Percentiles rank a stretch among this genome's conserved stretches.
Conservation (phyloP, 2,113 vertebrate genomes). For the Erinaceus europaeus region DNA sequence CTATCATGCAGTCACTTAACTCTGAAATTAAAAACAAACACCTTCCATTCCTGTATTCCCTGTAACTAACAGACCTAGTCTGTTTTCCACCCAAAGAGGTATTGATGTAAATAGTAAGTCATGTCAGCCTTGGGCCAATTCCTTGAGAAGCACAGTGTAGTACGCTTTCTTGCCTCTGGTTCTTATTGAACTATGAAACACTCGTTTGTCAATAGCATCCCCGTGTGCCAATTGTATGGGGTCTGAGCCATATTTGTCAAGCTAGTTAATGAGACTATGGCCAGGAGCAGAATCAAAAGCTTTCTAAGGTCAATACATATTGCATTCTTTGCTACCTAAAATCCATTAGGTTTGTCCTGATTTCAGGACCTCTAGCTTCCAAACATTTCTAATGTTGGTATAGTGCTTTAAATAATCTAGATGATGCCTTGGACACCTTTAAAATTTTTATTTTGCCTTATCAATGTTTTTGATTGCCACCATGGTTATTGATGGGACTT, state of each 20-base stretch:
- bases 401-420: conserved; percentile 12
- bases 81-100: neutral
- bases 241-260: conserved; percentile 56
- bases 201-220: conserved; percentile 38
- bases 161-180: neutral
- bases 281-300: conserved; percentile 42
- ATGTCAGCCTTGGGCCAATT: conserved; percentile 7
- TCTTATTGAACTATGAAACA: conserved; percentile 54
- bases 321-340: conserved; percentile 8
- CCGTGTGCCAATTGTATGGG: conserved; percentile 26
- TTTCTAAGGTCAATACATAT: conserved; percentile 56
- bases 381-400: neutral
- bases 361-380: neutral
- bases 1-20: neutral
- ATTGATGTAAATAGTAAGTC: conserved; percentile 53
- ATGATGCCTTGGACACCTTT: conserved; percentile 7
- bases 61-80: conserved; percentile 24
- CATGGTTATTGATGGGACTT: too few relatives aligned
- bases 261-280: conserved; percentile 50
- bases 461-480: too few relatives aligned
- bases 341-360: conserved; percentile 35
- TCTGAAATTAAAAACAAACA: conserved; percentile 27
- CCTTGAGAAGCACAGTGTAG: neutral
- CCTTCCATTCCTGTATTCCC: neutral
- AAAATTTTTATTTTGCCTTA: neutral